Base-by-base conservation (phyloP, 2,888 invertebrate genomes). In the Sesia bembeciformis region DNA sequence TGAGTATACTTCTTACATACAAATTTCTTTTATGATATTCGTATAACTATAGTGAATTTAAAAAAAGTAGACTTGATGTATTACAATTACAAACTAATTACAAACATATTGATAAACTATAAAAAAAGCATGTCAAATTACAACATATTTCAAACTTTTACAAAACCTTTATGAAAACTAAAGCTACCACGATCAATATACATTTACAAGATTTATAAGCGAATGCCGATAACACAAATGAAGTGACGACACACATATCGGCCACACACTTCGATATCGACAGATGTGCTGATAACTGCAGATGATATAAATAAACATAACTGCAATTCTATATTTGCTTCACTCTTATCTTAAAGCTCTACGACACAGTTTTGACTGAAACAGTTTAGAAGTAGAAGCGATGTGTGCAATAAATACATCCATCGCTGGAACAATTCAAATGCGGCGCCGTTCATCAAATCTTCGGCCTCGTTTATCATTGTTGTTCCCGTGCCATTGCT, bases 391-490 rank as follows among this genome's bases (percentile, higher is more conserved):
- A 58, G 5, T n/a, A 46, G 54, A 59, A 60, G 58, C 58, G 59
- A 60, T 63, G 61, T 61, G 64, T 62, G 67, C 68, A 75, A 78
- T 81, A 77, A 81, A 46, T 46, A 52, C n/a, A 81, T 78, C 74
- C 69, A 76, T 83, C 80, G 74, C 79, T 77, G 73, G 70, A 67
- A 66, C 70, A 74, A 77, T 78, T 77, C 72, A 78, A 80, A 79
- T 70, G 76, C 65, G 69, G n/a, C 64, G 70, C 67, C 74, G 76
- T 83, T 80, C 78, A 79, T 82, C 84, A 83, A 81, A 82, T 81
- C 76, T 77, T 80, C 76, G 76, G 71, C 67, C 76, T 70, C 77
- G 81, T 83, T 80, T 76, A 74, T 81, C 81, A 83, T 74, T 77
- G 76, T 71, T 72, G 73, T 65, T 72, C 60, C 67, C 64, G 64